Evolutionary conservation across 2,797 vertebrate genomes (phyloP).

Genomic region (Gymnothorax reevesii): DNA sequence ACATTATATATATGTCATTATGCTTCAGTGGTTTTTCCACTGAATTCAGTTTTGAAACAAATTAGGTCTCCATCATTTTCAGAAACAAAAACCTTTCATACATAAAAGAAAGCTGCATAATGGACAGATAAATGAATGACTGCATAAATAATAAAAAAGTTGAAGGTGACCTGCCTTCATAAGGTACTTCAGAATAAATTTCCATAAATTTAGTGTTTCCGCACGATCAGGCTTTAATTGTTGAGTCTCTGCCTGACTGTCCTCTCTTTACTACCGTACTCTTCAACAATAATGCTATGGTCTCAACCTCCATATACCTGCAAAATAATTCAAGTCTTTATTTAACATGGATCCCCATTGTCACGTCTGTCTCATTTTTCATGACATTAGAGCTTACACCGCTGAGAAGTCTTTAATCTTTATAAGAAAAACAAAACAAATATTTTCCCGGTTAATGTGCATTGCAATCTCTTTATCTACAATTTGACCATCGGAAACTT

Average conservation of each 20-base stretch:
- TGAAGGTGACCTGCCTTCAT: slow-evolving; percentile 41
- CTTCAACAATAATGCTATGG: slow-evolving; percentile 52
- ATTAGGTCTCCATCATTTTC: slow-evolving; percentile 61
- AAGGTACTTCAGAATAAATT: slow-evolving; percentile 47
- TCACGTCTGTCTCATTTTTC: not conserved
- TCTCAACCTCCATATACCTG: slow-evolving; percentile 38
- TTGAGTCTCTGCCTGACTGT: slow-evolving; percentile 50
- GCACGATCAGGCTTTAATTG: slow-evolving; percentile 64
- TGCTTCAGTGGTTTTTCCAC: slow-evolving; percentile 68
- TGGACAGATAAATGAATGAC: slow-evolving; percentile 42
- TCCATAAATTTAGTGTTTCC: slow-evolving; percentile 63
- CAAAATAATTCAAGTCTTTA: slow-evolving; percentile 1
- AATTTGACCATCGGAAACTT: too few relatives aligned
- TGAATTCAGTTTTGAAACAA: slow-evolving; percentile 75
- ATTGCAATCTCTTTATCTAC: not conserved
- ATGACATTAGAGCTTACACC: not conserved
- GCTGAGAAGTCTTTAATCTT: not conserved
- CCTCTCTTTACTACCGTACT: slow-evolving; percentile 36
- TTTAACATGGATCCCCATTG: not conserved
- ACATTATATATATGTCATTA: slow-evolving; percentile 63
- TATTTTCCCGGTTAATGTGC: not conserved
- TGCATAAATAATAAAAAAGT: slow-evolving; percentile 45
- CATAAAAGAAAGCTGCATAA: slow-evolving; percentile 34
- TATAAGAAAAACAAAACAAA: not conserved
- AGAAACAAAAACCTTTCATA: slow-evolving; percentile 41